Evolutionary conservation across 2,797 vertebrate genomes (phyloP).

Genomic region (Moxostoma hubbsi): DNA sequence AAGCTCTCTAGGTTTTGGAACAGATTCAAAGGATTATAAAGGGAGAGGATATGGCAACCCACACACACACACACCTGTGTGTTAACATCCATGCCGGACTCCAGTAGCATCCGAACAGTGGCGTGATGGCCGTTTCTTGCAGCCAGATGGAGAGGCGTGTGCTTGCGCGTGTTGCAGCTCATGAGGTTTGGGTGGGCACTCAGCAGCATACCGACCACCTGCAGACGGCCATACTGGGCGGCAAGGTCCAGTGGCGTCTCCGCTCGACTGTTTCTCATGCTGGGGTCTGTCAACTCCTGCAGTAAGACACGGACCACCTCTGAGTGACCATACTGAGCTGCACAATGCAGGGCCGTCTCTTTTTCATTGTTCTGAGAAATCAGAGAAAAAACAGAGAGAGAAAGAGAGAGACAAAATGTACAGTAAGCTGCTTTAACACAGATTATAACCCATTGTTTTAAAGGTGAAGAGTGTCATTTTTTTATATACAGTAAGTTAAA

Average conservation of each 20-base stretch:
- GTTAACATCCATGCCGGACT: constrained; percentile 96
- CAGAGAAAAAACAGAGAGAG: neutral
- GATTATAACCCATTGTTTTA: neutral
- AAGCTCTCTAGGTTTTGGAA: too few species aligned
- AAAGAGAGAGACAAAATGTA: constrained; percentile 1
- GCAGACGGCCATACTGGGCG: constrained; percentile 90
- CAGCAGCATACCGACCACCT: constrained; percentile 94
- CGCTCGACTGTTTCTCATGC: constrained; percentile 91
- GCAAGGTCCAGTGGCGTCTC: constrained; percentile 94
- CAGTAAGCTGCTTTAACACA: neutral
- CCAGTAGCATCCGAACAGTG: constrained; percentile 87
- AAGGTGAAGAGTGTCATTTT: too few species aligned
- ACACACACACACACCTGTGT: constrained; percentile 77
- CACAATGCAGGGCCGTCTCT: constrained; percentile 93
- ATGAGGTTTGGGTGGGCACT: constrained; percentile 91
- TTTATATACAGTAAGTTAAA: too few species aligned
- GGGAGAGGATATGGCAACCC: too few species aligned
- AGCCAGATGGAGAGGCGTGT: constrained; percentile 93
- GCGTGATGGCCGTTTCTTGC: constrained; percentile 93
- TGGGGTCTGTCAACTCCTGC: constrained; percentile 92
- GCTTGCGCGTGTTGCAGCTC: constrained; percentile 86
- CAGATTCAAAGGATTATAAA: too few species aligned
- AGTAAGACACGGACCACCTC: constrained; percentile 92
- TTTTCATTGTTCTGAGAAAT: constrained; percentile 86
- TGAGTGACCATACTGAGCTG: constrained; percentile 94